Percentiles rank a stretch among this genome's conserved stretches.
phyloP scores from a whole-genome alignment of 2,888 invertebrate genomes.

The Heliothis peltigera region DNA sequence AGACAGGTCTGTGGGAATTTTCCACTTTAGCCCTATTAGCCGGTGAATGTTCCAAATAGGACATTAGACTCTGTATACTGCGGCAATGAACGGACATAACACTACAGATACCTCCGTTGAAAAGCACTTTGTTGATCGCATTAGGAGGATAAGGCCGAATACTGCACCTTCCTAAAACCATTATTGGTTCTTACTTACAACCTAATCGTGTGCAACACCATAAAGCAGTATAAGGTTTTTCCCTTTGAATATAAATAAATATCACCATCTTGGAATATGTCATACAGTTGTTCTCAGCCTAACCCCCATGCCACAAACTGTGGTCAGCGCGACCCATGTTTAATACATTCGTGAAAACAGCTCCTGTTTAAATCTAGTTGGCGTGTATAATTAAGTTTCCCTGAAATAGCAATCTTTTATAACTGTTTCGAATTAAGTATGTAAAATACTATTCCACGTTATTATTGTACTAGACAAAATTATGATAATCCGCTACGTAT shows the following conservation, averaged over 20 bases:
- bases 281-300: background rate
- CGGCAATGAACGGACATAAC: constrained; percentile 29
- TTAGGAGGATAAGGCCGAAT: constrained; percentile 29
- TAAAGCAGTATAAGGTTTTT: background rate
- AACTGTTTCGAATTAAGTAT: constrained; percentile 23
- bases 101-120: constrained; percentile 26
- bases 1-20: background rate
- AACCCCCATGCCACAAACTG: no score
- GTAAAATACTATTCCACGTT: constrained; percentile 24
- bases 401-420: constrained; percentile 27
- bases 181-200: constrained; percentile 12
- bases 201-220: background rate
- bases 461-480: constrained; percentile 33
- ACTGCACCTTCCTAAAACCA: constrained; percentile 45
- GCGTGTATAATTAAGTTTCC: constrained; percentile 6
- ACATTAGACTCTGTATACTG: constrained; percentile 18
- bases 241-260: background rate
- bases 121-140: constrained; percentile 42
- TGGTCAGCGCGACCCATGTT: no score
- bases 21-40: constrained; percentile 14
- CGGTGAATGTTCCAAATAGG: constrained; percentile 18
- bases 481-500: constrained; percentile 48
- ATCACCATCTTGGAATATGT: no score
- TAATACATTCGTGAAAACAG: background rate
- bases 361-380: background rate